Evolutionary conservation across 2,113 vertebrate species (phyloP).

Genomic region (Riparia riparia): DNA sequence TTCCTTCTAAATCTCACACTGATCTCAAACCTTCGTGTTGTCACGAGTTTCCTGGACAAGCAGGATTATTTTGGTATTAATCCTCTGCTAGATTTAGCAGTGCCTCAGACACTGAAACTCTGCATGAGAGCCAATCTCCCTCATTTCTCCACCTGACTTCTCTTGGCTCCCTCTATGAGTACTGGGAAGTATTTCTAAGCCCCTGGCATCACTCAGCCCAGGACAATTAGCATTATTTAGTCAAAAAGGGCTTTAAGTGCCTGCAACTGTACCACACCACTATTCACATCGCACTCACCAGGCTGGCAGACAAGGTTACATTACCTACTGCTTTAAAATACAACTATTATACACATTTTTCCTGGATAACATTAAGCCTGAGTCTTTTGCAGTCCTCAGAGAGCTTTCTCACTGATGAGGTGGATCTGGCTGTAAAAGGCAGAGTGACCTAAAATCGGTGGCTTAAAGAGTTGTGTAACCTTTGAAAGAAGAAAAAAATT

Average conservation of each 20-base stretch:
- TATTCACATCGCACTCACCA: background rate
- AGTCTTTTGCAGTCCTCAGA: background rate
- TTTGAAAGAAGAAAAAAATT: background rate
- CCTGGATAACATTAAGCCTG: constrained; percentile 12
- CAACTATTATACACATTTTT: constrained; percentile 28
- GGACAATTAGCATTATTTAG: constrained; percentile 55
- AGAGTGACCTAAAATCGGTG: constrained; percentile 28
- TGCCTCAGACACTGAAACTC: background rate
- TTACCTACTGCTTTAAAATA: constrained; percentile 8
- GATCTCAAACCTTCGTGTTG: background rate
- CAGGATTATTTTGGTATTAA: constrained; percentile 52
- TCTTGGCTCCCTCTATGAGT: background rate
- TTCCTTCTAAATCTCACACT: background rate
- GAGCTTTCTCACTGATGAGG: constrained; percentile 22
- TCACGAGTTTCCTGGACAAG: constrained; percentile 20
- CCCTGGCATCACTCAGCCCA: background rate
- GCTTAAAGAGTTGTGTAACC: constrained; percentile 1
- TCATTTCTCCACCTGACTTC: constrained; percentile 15
- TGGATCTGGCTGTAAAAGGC: constrained; percentile 21
- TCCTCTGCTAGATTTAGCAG: background rate
- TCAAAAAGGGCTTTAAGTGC: background rate
- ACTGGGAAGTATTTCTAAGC: constrained; percentile 29
- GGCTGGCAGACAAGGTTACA: background rate
- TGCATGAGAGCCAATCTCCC: background rate
- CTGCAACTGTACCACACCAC: background rate